Base-by-base conservation (phyloP, 2,113 vertebrate genomes). In the Aspidoscelis tigris region DNA sequence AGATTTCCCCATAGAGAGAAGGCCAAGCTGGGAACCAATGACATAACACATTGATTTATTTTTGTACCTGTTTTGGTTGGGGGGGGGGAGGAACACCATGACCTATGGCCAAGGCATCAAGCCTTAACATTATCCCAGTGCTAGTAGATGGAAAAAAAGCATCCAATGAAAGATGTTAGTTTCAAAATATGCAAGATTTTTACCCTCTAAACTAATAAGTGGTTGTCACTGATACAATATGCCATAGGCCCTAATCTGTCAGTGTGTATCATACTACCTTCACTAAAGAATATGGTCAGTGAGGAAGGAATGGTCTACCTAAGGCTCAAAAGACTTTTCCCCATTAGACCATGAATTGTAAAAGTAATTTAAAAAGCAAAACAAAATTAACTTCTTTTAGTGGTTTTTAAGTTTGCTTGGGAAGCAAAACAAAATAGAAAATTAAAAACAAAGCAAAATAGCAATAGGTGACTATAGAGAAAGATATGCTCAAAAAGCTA, bases 21-120 rank as follows among this genome's bases (percentile, higher is more conserved):
- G 80, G 76, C 83, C 76, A 91, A 20, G 68, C 71, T 89, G 65
- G 47, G 71, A 81, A 85, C 68, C 86, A 80, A 80, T 0, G 0
- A 91, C 87, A 92, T n/a, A n/a, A 11, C 61, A 44, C 77, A 88
- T 70, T 89, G 84, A 88, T 87, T 89, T 90, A 89, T 88, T 77
- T 47, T 84, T n/a, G 1, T 86, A 76, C 76, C 78, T 88, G 0
- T 0, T 88, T 73, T 76, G 82, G 58, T 20, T 33, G 39, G 64
- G 22, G 41, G 26, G 7, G n/a, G 39, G 64, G 22, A 26, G 26
- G 7, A 20, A 4, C 50, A 85, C 43, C 68, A 44, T 79, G 90
- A 90, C 86, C 74, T 80, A 83, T 0, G 6, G 79, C 12, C 87
- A 80, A 66, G 50, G 84, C 69, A 88, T 65, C 58, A 69, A 82